Conservation (phyloP, 2,113 vertebrate genomes). For the Chionomys nivalis region DNA sequence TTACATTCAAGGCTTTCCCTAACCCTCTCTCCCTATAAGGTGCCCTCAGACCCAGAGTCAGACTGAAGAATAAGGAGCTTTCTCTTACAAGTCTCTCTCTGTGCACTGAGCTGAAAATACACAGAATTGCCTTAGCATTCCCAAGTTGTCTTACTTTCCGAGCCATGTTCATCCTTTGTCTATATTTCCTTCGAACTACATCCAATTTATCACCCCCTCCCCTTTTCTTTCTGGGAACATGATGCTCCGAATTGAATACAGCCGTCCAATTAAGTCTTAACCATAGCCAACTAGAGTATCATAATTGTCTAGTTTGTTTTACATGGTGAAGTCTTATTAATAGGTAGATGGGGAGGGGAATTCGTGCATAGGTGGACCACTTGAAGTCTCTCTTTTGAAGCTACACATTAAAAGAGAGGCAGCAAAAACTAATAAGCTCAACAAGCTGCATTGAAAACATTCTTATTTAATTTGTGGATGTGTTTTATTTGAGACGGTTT, state of each 20-base stretch:
- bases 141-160: constrained; percentile 60
- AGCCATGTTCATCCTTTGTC: constrained; percentile 57
- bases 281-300: constrained; percentile 76
- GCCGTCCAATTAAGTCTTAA: constrained; percentile 82
- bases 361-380: neutral
- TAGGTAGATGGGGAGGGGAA: constrained; percentile 66
- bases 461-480: constrained; percentile 69
- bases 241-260: constrained; percentile 80
- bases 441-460: constrained; percentile 50
- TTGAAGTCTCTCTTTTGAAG: constrained; percentile 32
- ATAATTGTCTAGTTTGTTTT: constrained; percentile 84
- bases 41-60: neutral
- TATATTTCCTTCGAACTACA: constrained; percentile 71
- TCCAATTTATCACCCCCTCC: constrained; percentile 67
- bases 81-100: constrained; percentile 25
- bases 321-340: constrained; percentile 82
- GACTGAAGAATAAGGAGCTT: neutral
- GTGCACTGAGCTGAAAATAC: constrained; percentile 45
- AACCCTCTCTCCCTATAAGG: fast-evolving
- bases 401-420: constrained; percentile 56
- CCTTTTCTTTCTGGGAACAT: constrained; percentile 78
- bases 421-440: constrained; percentile 57
- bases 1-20: neutral
- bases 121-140: constrained; percentile 71
- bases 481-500: constrained; percentile 78